Evolutionary conservation across 2,113 vertebrate genomes (phyloP).

Genomic region (Thunnus thynnus): DNA sequence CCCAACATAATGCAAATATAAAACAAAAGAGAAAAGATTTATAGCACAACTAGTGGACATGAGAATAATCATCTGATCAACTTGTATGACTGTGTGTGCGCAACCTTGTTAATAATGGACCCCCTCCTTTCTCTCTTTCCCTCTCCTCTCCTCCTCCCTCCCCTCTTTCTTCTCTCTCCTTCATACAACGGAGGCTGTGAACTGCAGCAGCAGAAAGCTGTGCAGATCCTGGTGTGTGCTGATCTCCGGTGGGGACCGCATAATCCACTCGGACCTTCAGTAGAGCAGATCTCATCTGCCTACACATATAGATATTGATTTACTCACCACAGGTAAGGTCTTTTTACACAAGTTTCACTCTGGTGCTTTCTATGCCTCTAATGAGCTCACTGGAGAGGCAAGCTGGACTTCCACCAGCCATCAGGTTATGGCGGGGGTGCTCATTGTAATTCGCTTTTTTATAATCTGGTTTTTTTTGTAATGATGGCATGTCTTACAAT

Average conservation of each 20-base stretch:
- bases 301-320: constrained; percentile 25
- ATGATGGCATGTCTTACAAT: neutral
- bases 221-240: constrained; percentile 54
- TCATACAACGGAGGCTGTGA: constrained; percentile 66
- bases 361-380: neutral
- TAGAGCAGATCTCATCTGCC: constrained; percentile 35
- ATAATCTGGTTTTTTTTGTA: neutral
- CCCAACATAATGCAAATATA: neutral
- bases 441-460: neutral
- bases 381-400: neutral
- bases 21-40: constrained; percentile 1
- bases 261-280: constrained; percentile 42
- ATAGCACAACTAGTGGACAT: neutral
- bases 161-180: constrained; percentile 5
- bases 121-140: neutral
- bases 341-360: constrained; percentile 63
- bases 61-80: constrained; percentile 38
- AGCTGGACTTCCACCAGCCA: neutral
- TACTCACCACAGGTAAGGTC: constrained; percentile 60
- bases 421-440: neutral
- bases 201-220: constrained; percentile 71
- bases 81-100: constrained; percentile 8
- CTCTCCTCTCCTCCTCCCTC: neutral
- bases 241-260: constrained; percentile 48
- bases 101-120: constrained; percentile 48